These are phyloP conservation scores for Samia ricini DNA, from an alignment of 1,140 invertebrate species.

Conservation along the genomic window DNA sequence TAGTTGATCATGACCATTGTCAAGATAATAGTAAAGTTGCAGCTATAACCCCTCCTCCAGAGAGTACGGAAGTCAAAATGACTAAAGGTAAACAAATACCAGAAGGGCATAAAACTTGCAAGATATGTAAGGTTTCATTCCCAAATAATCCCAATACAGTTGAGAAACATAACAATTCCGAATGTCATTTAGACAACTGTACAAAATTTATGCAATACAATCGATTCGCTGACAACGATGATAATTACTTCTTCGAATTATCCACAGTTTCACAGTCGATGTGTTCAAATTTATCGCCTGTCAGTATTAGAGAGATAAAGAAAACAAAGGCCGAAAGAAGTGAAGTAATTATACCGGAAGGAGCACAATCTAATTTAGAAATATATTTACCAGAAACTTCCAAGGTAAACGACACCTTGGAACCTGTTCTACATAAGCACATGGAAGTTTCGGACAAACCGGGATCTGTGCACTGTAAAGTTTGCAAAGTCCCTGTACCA, in stretches of 20 bases:
- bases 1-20: not conserved
- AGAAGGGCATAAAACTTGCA: not conserved
- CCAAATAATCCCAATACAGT: not conserved
- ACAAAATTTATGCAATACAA: not conserved
- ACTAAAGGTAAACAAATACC: not conserved
- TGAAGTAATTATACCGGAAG: not conserved
- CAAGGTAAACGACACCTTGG: not conserved
- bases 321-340: not conserved
- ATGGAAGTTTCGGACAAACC: not conserved
- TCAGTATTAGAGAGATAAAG: not conserved
- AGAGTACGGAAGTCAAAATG: not conserved
- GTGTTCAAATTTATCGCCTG: not conserved
- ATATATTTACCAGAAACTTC: not conserved
- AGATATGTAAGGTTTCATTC: not conserved
- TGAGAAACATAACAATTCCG: not conserved
- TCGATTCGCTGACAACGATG: not conserved
- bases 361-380: not conserved
- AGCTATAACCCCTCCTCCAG: no score
- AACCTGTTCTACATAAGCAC: not conserved
- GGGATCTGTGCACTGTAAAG: not conserved
- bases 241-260: not conserved
- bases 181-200: not conserved
- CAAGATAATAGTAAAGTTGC: not conserved
- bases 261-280: not conserved
- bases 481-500: not conserved